Base-by-base conservation (phyloP, 2,888 invertebrate genomes). In the Drosophila pegasa region DNA sequence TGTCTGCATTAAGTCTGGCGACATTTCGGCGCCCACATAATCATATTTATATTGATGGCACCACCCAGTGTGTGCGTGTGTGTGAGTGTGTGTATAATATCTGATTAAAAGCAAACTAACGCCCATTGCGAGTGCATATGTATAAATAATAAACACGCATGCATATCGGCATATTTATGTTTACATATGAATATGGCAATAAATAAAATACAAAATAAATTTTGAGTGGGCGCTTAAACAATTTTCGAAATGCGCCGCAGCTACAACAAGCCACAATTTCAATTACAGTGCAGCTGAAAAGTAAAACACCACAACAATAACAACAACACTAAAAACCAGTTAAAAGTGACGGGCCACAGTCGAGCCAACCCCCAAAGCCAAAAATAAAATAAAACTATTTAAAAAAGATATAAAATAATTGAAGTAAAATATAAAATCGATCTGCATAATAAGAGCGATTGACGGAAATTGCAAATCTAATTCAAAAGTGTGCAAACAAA, bases 211-310 rank as follows among this genome's bases (percentile, higher is more conserved):
- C 8, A 12, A 41, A 50, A 47, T 48, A 52, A 14, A 45, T 27
- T 45, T 35, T 8, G 67, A 76, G 80, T 84, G 75, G 83, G 83
- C 71, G 83, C 61, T 68, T 58, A 40, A 69, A 63, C 69, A 80
- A 72, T 66, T 47, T 68, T 78, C 68, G 52, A 57, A 65, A 62
- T 55, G 60, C 57, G 43, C 60, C 63, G 41, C 18, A 48, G 16
- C 12, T n/a, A 72, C 67, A 60, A 62, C 59, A 83, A 48, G 35
- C 50, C 33, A 38, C 29, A 77, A 79, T 80, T 86, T 72, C 80
- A 75, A 85, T 85, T 85, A 82, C 85, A 85, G 85, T 87, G 85
- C 86, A 82, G 76, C 71, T 71, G 65, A 84, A 74, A 71, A 75
- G 60, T 81, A 83, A 80, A 69, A 56, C 52, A 66, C 55, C 52